phyloP scores from a whole-genome alignment of 2,888 invertebrate genomes.

The Caenorhabditis zanzibari region DNA sequence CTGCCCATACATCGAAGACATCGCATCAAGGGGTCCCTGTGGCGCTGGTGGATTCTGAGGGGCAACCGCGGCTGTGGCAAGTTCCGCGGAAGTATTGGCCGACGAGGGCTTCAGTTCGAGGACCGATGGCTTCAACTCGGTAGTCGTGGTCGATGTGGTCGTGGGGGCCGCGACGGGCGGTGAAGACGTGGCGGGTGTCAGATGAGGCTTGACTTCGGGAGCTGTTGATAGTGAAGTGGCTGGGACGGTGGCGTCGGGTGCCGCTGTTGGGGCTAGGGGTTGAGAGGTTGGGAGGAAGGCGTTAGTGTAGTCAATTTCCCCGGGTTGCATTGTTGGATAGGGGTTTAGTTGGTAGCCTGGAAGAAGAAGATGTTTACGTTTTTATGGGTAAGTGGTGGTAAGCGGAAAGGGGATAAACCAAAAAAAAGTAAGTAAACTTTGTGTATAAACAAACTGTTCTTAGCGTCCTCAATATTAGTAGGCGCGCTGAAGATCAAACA shows the following conservation, averaged over 20 bases:
- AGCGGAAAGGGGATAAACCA: neutral
- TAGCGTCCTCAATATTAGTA: too few species aligned
- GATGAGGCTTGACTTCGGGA: conserved; percentile 1
- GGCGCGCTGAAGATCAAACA: too few species aligned
- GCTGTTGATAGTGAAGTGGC: conserved; percentile 4
- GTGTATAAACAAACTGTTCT: too few species aligned
- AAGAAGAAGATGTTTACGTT: conserved; percentile 30
- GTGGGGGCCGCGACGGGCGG: conserved; percentile 1
- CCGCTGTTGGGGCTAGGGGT: neutral
- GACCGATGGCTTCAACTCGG: conserved; percentile 12
- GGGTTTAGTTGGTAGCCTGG: conserved; percentile 50
- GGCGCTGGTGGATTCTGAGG: neutral
- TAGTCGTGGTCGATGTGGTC: neutral
- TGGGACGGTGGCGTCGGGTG: neutral
- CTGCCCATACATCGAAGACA: conserved; percentile 54
- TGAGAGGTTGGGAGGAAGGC: conserved; percentile 22
- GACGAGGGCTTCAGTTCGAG: conserved; percentile 42
- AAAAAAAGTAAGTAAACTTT: too few species aligned
- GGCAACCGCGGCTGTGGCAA: neutral
- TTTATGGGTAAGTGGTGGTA: neutral
- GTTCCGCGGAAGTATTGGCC: neutral
- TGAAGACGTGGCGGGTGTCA: conserved; percentile 9
- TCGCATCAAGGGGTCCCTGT: conserved; percentile 41
- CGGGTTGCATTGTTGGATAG: conserved; percentile 38
- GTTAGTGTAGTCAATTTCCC: conserved; percentile 40